These are phyloP conservation scores for Coleophora flavipennella DNA, from an alignment of 2,888 invertebrate genomes.

Conservation along the genomic window DNA sequence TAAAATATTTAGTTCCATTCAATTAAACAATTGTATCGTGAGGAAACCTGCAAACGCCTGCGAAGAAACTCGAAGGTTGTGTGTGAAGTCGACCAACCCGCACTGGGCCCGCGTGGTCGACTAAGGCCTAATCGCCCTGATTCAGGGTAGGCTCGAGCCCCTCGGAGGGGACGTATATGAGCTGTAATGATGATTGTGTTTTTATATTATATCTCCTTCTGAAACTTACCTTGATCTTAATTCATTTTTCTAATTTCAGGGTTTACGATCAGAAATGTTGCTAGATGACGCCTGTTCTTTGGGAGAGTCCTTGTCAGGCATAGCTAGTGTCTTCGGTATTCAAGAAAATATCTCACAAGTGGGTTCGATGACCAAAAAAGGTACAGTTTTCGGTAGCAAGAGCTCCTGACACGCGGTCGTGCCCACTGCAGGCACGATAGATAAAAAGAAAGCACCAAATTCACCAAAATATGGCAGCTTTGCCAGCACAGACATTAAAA, in stretches of 20 bases:
- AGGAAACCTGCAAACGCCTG: no score
- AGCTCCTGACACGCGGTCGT: conserved; percentile 65
- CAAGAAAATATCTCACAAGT: conserved; percentile 36
- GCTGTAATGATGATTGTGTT: no score
- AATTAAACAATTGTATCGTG: no score
- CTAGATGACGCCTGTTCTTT: conserved; percentile 55
- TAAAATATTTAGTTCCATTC: no score
- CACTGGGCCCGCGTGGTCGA: no score
- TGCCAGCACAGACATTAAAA: conserved; percentile 40
- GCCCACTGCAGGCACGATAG: conserved; percentile 52
- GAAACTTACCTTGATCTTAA: no score
- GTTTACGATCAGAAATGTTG: conserved; percentile 50
- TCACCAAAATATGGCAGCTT: conserved; percentile 52
- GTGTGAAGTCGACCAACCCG: no score
- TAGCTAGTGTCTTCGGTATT: conserved; percentile 45
- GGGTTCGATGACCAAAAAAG: conserved; percentile 52
- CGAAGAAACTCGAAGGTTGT: no score
- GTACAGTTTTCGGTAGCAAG: conserved; percentile 36
- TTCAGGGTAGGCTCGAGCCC: no score
- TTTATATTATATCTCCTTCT: no score
- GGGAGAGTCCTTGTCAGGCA: conserved; percentile 45
- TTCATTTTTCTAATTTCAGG: conserved; percentile 28
- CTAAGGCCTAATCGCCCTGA: no score
- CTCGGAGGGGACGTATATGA: no score
- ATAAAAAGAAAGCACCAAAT: conserved; percentile 26